A percentile compares a stretch with the other conserved stretches of the same genome.
These are phyloP conservation scores for Alviniconcha strummeri DNA, from an alignment of 2,888 invertebrate genomes.

Conservation along the genomic window DNA sequence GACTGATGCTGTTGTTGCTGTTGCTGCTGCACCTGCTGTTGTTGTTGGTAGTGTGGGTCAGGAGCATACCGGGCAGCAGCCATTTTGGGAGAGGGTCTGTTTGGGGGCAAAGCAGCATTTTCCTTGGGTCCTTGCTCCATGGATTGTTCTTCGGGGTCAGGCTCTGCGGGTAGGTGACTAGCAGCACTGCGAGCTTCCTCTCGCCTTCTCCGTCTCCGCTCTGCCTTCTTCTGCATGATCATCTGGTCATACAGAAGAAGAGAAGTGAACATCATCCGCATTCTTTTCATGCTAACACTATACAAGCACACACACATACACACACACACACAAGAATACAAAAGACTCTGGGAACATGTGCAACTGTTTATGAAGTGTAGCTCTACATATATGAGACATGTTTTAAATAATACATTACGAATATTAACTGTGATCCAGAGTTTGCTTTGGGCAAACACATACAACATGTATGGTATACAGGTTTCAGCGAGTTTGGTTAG, in stretches of 20 bases:
- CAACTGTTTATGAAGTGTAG: too few species aligned
- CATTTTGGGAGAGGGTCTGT: slow-evolving; percentile 38
- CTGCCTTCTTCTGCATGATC: slow-evolving; percentile 72
- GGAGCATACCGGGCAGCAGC: slow-evolving; percentile 45
- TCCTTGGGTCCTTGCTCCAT: slow-evolving; percentile 40
- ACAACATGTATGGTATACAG: too few species aligned
- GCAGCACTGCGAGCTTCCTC: slow-evolving; percentile 47
- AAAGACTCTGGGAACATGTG: too few species aligned
- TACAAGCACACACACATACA: too few species aligned
- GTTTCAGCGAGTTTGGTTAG: too few species aligned
- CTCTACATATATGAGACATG: too few species aligned
- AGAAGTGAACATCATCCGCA: too few species aligned
- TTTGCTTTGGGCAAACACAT: too few species aligned
- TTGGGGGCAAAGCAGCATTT: slow-evolving; percentile 34
- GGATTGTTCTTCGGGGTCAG: slow-evolving; percentile 25
- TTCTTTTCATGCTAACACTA: too few species aligned
- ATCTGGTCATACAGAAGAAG: slow-evolving; percentile 51
- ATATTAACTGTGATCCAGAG: too few species aligned
- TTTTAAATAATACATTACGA: too few species aligned
- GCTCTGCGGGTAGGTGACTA: slow-evolving; percentile 22
- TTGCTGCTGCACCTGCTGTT: neutral
- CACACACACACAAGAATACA: neutral
- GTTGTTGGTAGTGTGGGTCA: slow-evolving; percentile 30
- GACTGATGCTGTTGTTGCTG: slow-evolving; percentile 53
- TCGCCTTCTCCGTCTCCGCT: slow-evolving; percentile 63